Base-by-base conservation (phyloP, 2,113 vertebrate species). In the Cromileptes altivelis region DNA sequence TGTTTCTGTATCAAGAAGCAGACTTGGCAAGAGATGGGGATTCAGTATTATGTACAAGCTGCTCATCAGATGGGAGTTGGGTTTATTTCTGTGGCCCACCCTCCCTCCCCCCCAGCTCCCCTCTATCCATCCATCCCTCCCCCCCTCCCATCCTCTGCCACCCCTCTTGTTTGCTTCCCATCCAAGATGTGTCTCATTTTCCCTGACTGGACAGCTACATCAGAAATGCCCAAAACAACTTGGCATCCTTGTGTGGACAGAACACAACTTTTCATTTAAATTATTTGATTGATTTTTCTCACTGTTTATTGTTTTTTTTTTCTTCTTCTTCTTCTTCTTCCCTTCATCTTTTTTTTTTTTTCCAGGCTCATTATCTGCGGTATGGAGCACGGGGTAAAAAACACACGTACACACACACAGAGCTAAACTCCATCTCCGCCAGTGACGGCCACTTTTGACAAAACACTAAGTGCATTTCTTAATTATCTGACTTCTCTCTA, bases 21-120 rank as follows among this genome's bases (percentile, higher is more conserved):
- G 78, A 89, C 86, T 96, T 96, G 95, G 95, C 95, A 95, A 80
- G 78, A 84, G 81, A 69, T 10, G 50, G 67, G 30, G 87, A 88
- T 92, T 93, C 93, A 90, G 93, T 92, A 90, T 95, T 94, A 95
- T 92, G 93, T 93, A 94, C 95, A 96, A 95, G 95, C 95, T 96
- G 95, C 94, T 95, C 95, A 94, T 96, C 95, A 96, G 95, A 96
- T 96, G 94, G 95, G 94, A 95, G 91, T 88, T 85, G 93, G 91
- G 90, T 94, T 95, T 94, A 94, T 95, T 95, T 94, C 92, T 87
- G 90, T 89, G 81, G 25, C 65, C 86, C 85, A 17, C 60, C 64
- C 73, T 18, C 83, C 65, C 68, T 14, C 80, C 58, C 72, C 61
- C 75, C 30, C 57, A 6, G 0, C 45, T 53, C 68, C 57, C 88